Conservation (phyloP, 2,113 vertebrate species). For the Antennarius striatus region DNA sequence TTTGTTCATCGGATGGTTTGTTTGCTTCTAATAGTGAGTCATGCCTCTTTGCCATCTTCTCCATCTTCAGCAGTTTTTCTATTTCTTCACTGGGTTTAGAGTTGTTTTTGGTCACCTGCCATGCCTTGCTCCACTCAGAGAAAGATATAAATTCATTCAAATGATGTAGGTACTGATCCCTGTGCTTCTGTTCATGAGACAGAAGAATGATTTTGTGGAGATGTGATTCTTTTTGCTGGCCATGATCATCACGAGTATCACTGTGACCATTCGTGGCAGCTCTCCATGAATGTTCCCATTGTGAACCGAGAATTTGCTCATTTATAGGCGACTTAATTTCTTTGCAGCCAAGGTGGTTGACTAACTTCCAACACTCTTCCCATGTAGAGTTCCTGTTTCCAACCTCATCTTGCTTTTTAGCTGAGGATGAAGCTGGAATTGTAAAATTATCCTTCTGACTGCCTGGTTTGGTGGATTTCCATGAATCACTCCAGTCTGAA, state of each 20-base stretch:
- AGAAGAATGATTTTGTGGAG: slow-evolving; percentile 1
- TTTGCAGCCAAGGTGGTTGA: slow-evolving; percentile 42
- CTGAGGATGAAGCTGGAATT: not conserved
- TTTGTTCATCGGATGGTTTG: slow-evolving; percentile 7
- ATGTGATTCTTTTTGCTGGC: not conserved
- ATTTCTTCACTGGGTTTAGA: slow-evolving; percentile 51
- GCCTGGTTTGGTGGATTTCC: slow-evolving; percentile 55
- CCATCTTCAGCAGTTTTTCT: slow-evolving; percentile 34
- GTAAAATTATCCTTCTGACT: not conserved
- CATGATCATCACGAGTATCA: not conserved
- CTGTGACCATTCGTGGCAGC: slow-evolving; percentile 2
- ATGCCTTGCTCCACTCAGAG: slow-evolving; percentile 63
- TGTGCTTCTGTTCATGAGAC: slow-evolving; percentile 21
- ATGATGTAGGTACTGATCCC: slow-evolving; percentile 19
- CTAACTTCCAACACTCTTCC: slow-evolving; percentile 56
- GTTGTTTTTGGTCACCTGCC: slow-evolving; percentile 60
- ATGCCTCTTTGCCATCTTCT: not conserved
- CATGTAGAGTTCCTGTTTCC: slow-evolving; percentile 17
- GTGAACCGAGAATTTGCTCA: slow-evolving; percentile 2
- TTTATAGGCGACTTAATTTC: slow-evolving; percentile 1
- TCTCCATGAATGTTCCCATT: slow-evolving; percentile 60
- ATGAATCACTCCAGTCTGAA: slow-evolving; percentile 64
- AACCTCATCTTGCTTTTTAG: not conserved
- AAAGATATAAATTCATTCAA: slow-evolving; percentile 10
- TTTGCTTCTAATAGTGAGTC: slow-evolving; percentile 9